A percentile compares a stretch with the other conserved stretches of the same genome.
Evolutionary conservation across 2,888 invertebrate genomes (phyloP).

Genomic region (Leucophora obtusa): DNA sequence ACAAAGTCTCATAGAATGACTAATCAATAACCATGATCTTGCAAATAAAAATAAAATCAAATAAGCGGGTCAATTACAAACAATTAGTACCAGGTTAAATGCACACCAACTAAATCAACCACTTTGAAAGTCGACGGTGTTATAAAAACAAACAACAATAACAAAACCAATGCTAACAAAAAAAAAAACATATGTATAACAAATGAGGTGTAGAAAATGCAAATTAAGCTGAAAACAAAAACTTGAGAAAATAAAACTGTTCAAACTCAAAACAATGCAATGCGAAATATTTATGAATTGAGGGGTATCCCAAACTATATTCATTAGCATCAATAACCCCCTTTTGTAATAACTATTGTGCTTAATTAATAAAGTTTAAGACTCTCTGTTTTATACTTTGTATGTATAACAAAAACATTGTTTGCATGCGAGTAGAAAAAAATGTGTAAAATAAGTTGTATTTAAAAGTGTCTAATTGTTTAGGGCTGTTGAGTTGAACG

Average conservation of each 20-base stretch:
- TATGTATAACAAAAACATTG: neutral
- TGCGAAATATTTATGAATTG: neutral
- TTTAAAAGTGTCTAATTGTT: conserved; percentile 3
- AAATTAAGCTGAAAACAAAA: conserved; percentile 15
- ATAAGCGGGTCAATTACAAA: conserved; percentile 42
- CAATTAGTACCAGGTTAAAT: conserved; percentile 53
- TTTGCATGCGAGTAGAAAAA: neutral
- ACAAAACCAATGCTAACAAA: too few relatives aligned
- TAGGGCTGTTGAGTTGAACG: neutral
- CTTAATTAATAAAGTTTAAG: neutral
- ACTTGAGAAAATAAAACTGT: neutral
- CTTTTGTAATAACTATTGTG: too few relatives aligned
- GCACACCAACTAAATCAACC: conserved; percentile 11
- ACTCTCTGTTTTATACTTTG: neutral
- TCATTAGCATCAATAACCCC: too few relatives aligned
- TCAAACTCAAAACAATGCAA: neutral
- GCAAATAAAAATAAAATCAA: conserved; percentile 21
- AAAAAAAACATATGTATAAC: neutral
- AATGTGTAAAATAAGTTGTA: neutral
- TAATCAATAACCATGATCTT: conserved; percentile 43
- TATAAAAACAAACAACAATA: neutral
- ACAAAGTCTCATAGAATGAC: neutral
- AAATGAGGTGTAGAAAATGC: conserved; percentile 24
- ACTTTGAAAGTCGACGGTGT: conserved; percentile 14
- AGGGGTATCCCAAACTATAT: neutral